A percentile compares a stretch with the other conserved stretches of the same genome.
Conservation (phyloP, 1,140 invertebrate genomes). For the Triops longicaudatus region DNA sequence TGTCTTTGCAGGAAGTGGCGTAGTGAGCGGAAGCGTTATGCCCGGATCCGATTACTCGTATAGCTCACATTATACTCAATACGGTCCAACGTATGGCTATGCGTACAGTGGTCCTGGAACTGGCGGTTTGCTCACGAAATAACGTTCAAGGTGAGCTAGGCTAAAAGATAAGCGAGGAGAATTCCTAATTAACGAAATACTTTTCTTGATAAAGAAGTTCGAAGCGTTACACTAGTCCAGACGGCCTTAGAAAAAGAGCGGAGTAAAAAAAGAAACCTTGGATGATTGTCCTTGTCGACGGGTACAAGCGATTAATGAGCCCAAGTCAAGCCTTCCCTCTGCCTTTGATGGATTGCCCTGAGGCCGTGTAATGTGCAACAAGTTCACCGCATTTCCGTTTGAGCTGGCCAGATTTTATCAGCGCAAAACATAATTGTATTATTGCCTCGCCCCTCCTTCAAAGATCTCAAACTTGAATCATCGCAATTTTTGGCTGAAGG, state of each 20-base stretch:
- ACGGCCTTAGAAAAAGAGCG: constrained; percentile 14
- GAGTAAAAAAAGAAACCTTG: neutral
- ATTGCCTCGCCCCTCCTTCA: neutral
- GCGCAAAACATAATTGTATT: neutral
- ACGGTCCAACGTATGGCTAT: constrained; percentile 57
- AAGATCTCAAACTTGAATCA: constrained; percentile 1
- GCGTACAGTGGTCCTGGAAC: constrained; percentile 56
- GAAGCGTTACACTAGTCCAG: constrained; percentile 11
- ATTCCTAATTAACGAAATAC: neutral
- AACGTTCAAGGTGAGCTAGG: neutral
- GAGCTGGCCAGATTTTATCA: constrained; percentile 11
- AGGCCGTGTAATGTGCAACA: constrained; percentile 14
- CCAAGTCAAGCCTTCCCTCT: constrained; percentile 14
- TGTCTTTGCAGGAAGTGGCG: constrained; percentile 44
- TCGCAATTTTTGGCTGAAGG: constrained; percentile 14
- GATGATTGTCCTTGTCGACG: constrained; percentile 4
- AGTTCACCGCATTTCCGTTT: constrained; percentile 8
- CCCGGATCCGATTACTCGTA: constrained; percentile 58
- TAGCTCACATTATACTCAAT: constrained; percentile 63
- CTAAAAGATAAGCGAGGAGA: neutral
- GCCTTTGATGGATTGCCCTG: constrained; percentile 11
- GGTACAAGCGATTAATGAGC: neutral
- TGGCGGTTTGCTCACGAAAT: constrained; percentile 71
- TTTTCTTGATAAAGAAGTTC: neutral
- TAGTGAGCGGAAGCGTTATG: constrained; percentile 43